These are phyloP conservation scores for Dromococcyx pavoninus DNA, from an alignment of 2,797 vertebrate genomes.

Conservation along the genomic window DNA sequence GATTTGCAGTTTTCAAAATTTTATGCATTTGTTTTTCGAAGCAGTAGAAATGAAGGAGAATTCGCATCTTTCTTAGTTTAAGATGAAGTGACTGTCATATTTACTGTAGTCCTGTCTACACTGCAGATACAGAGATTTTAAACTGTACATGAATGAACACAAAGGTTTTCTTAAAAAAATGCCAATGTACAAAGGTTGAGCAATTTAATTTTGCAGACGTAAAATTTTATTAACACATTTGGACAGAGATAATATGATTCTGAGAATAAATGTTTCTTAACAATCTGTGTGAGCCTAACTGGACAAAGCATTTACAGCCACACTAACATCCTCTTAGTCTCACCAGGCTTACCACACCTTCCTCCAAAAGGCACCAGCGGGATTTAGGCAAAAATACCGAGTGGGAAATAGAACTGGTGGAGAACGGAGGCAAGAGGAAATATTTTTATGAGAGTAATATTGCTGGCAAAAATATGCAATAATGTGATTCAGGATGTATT, in stretches of 20 bases:
- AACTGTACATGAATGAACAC: fast-evolving
- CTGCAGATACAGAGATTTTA: neutral
- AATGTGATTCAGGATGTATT: neutral
- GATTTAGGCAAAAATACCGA: neutral
- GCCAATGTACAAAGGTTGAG: neutral
- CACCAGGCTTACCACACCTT: neutral
- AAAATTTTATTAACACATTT: neutral
- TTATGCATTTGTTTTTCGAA: neutral
- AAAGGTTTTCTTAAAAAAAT: neutral
- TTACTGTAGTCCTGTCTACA: neutral
- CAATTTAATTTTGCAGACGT: neutral
- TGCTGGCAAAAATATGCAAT: neutral
- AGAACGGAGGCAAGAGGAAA: neutral
- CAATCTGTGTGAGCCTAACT: neutral
- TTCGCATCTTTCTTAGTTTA: neutral
- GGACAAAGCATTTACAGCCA: neutral
- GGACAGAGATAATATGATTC: neutral
- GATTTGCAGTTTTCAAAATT: neutral
- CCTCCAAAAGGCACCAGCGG: neutral
- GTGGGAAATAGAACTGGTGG: neutral
- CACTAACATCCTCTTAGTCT: neutral
- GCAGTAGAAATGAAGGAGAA: neutral
- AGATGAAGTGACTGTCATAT: neutral
- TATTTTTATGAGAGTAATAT: neutral
- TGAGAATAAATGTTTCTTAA: neutral